phyloP scores from a whole-genome alignment of 2,113 vertebrate genomes.

The Orthonyx spaldingii region DNA sequence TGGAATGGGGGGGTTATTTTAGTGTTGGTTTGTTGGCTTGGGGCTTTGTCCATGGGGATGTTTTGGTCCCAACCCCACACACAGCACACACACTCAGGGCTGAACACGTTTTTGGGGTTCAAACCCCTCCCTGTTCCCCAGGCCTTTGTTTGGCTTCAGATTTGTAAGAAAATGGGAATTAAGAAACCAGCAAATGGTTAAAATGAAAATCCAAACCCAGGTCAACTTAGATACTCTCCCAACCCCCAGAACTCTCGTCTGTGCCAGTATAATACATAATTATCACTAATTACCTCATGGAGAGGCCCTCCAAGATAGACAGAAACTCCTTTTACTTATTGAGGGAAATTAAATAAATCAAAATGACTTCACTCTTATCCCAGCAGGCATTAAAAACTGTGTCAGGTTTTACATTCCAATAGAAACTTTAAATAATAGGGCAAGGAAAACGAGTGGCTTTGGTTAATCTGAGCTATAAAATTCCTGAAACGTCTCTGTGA shows the following conservation, averaged over 20 bases:
- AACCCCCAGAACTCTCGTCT: background rate
- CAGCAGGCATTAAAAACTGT: background rate
- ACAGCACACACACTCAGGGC: background rate
- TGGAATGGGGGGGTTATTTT: background rate
- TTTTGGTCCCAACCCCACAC: background rate
- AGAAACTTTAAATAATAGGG: background rate
- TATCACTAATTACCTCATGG: background rate
- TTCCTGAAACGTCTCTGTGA: background rate
- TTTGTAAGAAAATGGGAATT: background rate
- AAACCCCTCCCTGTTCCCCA: background rate
- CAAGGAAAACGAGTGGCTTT: background rate
- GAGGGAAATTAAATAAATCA: background rate
- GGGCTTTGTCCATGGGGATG: accelerated
- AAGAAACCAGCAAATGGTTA: background rate
- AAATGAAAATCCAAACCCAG: background rate
- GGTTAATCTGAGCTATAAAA: background rate
- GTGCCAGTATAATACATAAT: background rate
- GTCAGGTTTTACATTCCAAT: background rate
- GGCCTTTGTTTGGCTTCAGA: background rate
- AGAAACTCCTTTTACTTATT: background rate
- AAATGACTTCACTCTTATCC: background rate
- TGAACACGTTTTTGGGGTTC: background rate
- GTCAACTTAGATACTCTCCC: background rate
- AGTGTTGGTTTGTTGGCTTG: accelerated
- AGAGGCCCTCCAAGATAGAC: background rate